Evolutionary conservation across 1,140 invertebrate genomes (phyloP).

Genomic region (Eurosta solidaginis): DNA sequence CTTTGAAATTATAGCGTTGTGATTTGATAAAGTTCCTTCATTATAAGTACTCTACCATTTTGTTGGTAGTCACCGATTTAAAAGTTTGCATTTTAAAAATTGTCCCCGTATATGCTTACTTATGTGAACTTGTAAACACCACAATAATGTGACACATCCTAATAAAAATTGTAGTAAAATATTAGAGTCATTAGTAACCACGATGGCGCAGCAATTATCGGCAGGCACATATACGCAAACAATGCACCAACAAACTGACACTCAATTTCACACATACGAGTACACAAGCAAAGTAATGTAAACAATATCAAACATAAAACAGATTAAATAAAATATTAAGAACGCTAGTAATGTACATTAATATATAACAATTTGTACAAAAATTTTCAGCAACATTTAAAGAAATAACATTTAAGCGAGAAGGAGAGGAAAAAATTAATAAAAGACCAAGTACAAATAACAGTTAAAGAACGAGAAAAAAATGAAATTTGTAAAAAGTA

Average conservation of each 20-base stretch:
- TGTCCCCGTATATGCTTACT: neutral
- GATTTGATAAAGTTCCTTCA: too few species aligned
- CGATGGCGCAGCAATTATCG: neutral
- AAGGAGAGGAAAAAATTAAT: neutral
- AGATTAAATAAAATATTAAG: neutral
- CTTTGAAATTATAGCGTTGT: too few species aligned
- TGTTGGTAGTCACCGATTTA: too few species aligned
- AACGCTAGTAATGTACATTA: neutral
- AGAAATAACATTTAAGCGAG: neutral
- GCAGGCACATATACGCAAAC: neutral
- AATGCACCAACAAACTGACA: neutral
- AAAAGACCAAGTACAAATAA: neutral
- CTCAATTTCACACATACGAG: too few species aligned
- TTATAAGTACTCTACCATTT: too few species aligned
- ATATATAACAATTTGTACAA: constrained; percentile 1
- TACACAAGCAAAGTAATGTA: too few species aligned
- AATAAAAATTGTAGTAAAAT: neutral
- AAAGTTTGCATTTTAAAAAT: neutral
- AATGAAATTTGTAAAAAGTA: neutral
- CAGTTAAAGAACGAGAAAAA: neutral
- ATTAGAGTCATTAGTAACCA: neutral
- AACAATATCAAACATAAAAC: too few species aligned
- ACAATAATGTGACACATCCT: too few species aligned
- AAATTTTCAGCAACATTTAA: constrained; percentile 11
- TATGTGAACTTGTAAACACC: neutral